phyloP scores from a whole-genome alignment of 2,888 invertebrate species.

The Phrixothrix hirtus region DNA sequence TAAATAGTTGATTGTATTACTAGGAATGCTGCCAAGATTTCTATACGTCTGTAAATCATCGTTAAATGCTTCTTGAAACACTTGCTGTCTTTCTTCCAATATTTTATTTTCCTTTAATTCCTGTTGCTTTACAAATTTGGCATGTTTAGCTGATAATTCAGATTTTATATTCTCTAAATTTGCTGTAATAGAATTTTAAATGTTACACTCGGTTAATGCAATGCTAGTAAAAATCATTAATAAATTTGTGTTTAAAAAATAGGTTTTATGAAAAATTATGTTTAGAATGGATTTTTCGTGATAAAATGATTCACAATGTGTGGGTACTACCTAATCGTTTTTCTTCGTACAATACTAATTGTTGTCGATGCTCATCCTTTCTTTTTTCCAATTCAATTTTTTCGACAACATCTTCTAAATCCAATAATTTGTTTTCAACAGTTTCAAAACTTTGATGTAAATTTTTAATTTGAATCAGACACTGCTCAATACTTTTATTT shows the following conservation, averaged over 20 bases:
- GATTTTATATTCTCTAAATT: slow-evolving; percentile 55
- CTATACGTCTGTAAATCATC: slow-evolving; percentile 68
- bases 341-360: slow-evolving; percentile 71
- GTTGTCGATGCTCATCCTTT: slow-evolving; percentile 72
- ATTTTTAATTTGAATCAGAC: slow-evolving; percentile 58
- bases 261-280: no score
- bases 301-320: background rate
- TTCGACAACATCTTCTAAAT: slow-evolving; percentile 71
- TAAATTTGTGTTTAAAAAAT: no score
- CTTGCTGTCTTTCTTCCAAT: slow-evolving; percentile 68
- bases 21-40: slow-evolving; percentile 64
- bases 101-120: slow-evolving; percentile 62
- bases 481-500: slow-evolving; percentile 57
- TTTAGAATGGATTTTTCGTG: background rate
- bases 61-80: slow-evolving; percentile 71
- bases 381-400: slow-evolving; percentile 70
- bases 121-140: slow-evolving; percentile 60
- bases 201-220: no score
- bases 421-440: slow-evolving; percentile 67
- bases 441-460: slow-evolving; percentile 64
- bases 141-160: slow-evolving; percentile 62
- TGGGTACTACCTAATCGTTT: slow-evolving; percentile 67
- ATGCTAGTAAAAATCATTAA: no score
- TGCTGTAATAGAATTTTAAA: slow-evolving; percentile 40
- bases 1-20: no score